Percentiles rank a stretch among this genome's conserved stretches.
Conservation (phyloP, 2,888 invertebrate genomes). For the Schrankia costaestrigalis region DNA sequence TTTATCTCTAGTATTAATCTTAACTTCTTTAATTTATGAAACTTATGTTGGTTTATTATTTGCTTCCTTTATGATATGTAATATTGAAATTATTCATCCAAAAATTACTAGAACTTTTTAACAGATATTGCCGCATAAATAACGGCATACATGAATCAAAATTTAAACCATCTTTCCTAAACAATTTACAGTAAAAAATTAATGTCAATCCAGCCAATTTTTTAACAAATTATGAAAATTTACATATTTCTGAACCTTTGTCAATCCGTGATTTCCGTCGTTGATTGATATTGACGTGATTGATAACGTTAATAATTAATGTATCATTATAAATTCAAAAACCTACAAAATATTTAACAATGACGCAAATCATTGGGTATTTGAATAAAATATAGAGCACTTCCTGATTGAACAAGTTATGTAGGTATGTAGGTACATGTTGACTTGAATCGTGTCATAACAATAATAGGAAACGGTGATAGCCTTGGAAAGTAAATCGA, state of each 20-base stretch:
- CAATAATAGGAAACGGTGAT: constrained; percentile 32
- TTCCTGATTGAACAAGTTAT: constrained; percentile 36
- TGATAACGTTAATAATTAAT: constrained; percentile 12
- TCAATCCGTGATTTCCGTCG: constrained; percentile 6
- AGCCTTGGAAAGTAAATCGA: constrained; percentile 25
- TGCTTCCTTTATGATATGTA: too few species aligned
- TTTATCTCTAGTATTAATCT: too few species aligned
- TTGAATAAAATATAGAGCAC: constrained; percentile 32
- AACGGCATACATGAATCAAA: too few species aligned
- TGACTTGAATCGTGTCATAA: constrained; percentile 15
- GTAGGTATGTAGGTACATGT: constrained; percentile 17
- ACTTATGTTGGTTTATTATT: too few species aligned
- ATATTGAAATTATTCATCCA: too few species aligned
- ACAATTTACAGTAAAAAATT: too few species aligned
- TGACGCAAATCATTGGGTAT: constrained; percentile 25
- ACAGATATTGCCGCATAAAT: too few species aligned
- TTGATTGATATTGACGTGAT: constrained; percentile 8
- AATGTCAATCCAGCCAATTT: neutral
- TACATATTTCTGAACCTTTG: too few species aligned
- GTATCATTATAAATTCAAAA: constrained; percentile 19
- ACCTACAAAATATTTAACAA: constrained; percentile 21
- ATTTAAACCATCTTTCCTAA: too few species aligned
- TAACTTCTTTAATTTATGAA: too few species aligned
- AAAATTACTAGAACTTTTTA: too few species aligned
- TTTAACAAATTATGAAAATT: too few species aligned